phyloP scores from a whole-genome alignment of 2,113 vertebrate genomes.

The Grantiella picta region DNA sequence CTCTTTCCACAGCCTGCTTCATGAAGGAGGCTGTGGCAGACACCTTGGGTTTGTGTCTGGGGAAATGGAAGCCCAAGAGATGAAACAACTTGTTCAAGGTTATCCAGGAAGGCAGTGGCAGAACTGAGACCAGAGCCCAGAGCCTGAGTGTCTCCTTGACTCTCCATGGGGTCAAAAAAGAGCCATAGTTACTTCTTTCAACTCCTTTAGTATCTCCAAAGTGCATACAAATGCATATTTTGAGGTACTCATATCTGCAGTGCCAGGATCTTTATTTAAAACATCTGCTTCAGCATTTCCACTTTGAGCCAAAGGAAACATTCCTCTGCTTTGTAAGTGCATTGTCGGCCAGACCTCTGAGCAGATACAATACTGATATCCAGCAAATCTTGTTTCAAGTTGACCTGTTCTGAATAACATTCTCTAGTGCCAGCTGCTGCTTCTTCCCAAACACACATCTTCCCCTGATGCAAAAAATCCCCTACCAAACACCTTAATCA shows the following conservation, averaged over 20 bases:
- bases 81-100: background rate
- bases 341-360: background rate
- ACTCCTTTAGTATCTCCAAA: background rate
- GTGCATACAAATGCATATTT: background rate
- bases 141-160: background rate
- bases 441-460: background rate
- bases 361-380: background rate
- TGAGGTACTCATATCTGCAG: accelerated
- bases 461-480: background rate
- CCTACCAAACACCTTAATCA: background rate
- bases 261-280: background rate
- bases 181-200: background rate
- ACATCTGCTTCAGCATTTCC: background rate
- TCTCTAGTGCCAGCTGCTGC: background rate
- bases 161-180: background rate
- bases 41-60: background rate
- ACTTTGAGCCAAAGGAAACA: background rate
- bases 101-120: background rate
- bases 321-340: background rate
- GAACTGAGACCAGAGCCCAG: background rate
- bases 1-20: background rate
- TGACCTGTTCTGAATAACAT: background rate
- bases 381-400: background rate
- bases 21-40: background rate
- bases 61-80: background rate